A percentile compares a stretch with the other conserved stretches of the same genome.
phyloP scores from a whole-genome alignment of 2,888 invertebrate genomes.

The Drosophila silvestris region DNA sequence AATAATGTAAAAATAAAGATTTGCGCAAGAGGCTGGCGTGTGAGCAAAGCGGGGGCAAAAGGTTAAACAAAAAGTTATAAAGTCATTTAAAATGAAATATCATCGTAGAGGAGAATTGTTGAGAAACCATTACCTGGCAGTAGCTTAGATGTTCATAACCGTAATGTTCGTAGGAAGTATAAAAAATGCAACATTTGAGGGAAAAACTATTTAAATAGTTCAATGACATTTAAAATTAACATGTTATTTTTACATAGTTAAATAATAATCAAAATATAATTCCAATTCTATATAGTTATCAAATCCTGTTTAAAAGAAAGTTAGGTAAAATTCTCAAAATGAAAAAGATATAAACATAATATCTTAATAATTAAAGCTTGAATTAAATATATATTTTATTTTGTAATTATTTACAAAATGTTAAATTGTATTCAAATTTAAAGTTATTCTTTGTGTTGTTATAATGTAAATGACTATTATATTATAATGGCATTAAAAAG shows the following conservation, averaged over 20 bases:
- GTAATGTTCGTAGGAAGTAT: background rate
- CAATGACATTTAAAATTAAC: background rate
- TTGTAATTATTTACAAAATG: background rate
- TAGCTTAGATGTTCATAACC: background rate
- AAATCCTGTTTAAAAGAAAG: background rate
- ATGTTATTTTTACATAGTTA: background rate
- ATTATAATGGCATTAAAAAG: background rate
- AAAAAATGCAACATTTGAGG: background rate
- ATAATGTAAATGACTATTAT: background rate
- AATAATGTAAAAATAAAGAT: slow-evolving; percentile 26
- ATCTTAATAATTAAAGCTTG: background rate
- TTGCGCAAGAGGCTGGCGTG: slow-evolving; percentile 19
- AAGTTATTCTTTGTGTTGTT: background rate
- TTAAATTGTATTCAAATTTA: background rate
- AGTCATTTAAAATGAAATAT: slow-evolving; percentile 67
- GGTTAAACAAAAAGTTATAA: slow-evolving; percentile 60
- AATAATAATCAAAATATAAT: background rate
- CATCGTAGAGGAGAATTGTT: slow-evolving; percentile 12
- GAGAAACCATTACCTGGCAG: background rate
- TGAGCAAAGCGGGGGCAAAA: slow-evolving; percentile 9
- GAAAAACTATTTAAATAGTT: background rate
- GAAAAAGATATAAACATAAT: background rate
- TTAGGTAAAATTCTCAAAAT: background rate
- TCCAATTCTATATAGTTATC: background rate
- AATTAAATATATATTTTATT: background rate